Evolutionary conservation across 37 sponge, comb jelly and placozoan genomes (phyloP).

Genomic region (Axinella damicornis): DNA sequence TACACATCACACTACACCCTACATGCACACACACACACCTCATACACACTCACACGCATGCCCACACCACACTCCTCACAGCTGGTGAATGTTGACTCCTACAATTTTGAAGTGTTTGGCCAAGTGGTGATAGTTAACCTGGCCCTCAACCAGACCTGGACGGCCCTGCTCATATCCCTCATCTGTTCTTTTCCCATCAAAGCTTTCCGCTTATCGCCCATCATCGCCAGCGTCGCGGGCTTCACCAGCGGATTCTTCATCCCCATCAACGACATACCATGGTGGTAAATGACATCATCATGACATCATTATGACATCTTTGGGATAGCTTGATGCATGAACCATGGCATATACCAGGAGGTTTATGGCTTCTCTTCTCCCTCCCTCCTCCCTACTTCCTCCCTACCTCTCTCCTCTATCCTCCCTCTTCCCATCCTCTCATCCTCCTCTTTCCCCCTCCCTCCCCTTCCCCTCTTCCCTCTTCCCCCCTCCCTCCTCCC

Average conservation of each 20-base stretch:
- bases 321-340: too few species aligned
- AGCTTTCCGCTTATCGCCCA: slow-evolving; percentile 75
- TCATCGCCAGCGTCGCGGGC: slow-evolving; percentile 76
- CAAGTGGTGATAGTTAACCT: slow-evolving; percentile 73
- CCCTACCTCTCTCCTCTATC: too few species aligned
- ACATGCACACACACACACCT: background rate
- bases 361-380: too few species aligned
- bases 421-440: too few species aligned
- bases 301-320: background rate
- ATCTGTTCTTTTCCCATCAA: slow-evolving; percentile 66
- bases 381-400: too few species aligned
- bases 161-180: slow-evolving; percentile 76
- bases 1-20: too few species aligned
- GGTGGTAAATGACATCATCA: slow-evolving; percentile 50
- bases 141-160: slow-evolving; percentile 90
- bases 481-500: too few species aligned
- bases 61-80: slow-evolving; percentile 2
- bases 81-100: slow-evolving; percentile 48
- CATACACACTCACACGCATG: background rate
- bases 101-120: slow-evolving; percentile 37
- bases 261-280: slow-evolving; percentile 53
- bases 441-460: too few species aligned
- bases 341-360: too few species aligned
- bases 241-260: slow-evolving; percentile 95
- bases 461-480: too few species aligned